Evolutionary conservation across 2,113 vertebrate genomes (phyloP).

Genomic region (Pelvicachromis taeniatus): DNA sequence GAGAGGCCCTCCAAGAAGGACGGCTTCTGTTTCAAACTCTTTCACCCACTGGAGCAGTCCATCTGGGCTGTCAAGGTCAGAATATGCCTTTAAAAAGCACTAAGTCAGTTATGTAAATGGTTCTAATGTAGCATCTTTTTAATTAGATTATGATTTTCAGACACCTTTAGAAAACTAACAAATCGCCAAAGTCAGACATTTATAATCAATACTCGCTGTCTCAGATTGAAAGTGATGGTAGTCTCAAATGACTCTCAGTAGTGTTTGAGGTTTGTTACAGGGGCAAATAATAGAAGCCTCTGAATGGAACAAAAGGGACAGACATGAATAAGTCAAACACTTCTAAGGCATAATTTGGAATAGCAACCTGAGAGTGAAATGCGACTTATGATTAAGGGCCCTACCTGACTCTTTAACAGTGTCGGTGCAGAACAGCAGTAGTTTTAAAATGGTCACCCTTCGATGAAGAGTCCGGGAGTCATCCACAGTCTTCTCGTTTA

Average conservation of each 20-base stretch:
- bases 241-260: neutral
- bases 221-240: neutral
- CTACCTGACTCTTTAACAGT: neutral
- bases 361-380: neutral
- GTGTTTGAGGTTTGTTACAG: neutral
- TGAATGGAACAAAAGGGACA: neutral
- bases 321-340: neutral
- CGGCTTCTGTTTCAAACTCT: slow-evolving; percentile 99
- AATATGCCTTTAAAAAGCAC: neutral
- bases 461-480: too few species aligned
- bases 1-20: slow-evolving; percentile 98
- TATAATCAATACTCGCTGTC: neutral
- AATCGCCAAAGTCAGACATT: neutral
- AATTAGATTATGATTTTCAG: neutral
- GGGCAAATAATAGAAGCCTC: neutral
- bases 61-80: slow-evolving; percentile 98
- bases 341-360: neutral
- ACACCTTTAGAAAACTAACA: neutral
- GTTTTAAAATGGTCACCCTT: neutral
- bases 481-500: too few species aligned
- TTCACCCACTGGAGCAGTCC: slow-evolving; percentile 96
- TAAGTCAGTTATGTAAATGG: neutral
- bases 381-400: neutral
- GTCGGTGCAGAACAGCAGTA: neutral
- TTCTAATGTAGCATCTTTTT: neutral